Percentiles rank a stretch among this genome's conserved stretches.
phyloP scores from a whole-genome alignment of 2,888 invertebrate species.

The Helicoverpa assulta region DNA sequence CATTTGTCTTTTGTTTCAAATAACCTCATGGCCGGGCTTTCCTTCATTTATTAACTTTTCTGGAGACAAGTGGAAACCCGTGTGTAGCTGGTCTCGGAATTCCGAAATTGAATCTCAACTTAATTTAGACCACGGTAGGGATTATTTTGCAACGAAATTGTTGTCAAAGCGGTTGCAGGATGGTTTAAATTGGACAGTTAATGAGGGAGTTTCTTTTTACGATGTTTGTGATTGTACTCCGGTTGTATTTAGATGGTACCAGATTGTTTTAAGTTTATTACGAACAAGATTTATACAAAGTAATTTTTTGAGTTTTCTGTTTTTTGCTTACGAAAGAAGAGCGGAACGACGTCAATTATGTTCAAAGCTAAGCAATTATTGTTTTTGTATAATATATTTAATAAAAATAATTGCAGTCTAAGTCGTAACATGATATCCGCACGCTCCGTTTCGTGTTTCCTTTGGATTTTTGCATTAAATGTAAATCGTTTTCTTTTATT shows the following conservation, averaged over 20 bases:
- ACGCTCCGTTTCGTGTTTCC: neutral
- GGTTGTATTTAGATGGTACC: slow-evolving; percentile 56
- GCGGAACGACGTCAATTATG: slow-evolving; percentile 35
- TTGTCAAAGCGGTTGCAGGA: slow-evolving; percentile 58
- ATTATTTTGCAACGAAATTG: slow-evolving; percentile 42
- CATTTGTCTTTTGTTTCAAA: slow-evolving; percentile 76
- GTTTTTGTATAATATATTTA: slow-evolving; percentile 17
- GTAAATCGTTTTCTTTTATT: slow-evolving; percentile 15
- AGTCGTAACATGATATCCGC: slow-evolving; percentile 36
- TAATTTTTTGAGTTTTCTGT: slow-evolving; percentile 43
- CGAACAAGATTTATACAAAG: slow-evolving; percentile 45
- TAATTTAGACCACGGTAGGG: slow-evolving; percentile 45
- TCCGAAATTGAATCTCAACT: slow-evolving; percentile 47
- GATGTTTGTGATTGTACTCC: slow-evolving; percentile 67
- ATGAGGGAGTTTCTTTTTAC: slow-evolving; percentile 72
- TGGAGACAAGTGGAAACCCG: slow-evolving; percentile 74
- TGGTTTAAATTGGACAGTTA: slow-evolving; percentile 74
- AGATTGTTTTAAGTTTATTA: slow-evolving; percentile 56
- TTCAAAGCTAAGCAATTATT: slow-evolving; percentile 36
- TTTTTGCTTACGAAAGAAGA: slow-evolving; percentile 42
- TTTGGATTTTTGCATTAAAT: slow-evolving; percentile 17
- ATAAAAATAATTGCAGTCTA: slow-evolving; percentile 28
- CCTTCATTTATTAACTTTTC: slow-evolving; percentile 79
- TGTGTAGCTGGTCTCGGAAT: slow-evolving; percentile 62
- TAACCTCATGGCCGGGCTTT: slow-evolving; percentile 74